Evolutionary conservation across 2,113 vertebrate genomes (phyloP), one percentile per base, ranked within the genome.

Genomic region (Festucalex cinctus): DNA sequence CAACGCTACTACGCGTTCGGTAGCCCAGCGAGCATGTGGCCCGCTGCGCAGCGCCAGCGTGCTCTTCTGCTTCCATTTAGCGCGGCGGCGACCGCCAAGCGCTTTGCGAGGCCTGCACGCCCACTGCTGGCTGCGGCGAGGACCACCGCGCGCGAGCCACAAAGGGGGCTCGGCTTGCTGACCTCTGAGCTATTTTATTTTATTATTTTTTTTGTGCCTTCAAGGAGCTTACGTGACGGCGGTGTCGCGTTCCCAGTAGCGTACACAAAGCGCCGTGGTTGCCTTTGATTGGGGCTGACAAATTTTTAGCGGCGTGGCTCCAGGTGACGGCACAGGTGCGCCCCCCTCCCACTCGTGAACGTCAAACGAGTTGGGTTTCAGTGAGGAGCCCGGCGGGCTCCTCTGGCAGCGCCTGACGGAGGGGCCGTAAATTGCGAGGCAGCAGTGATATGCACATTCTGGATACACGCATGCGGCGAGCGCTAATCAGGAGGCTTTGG

Each of bases 11-110:
- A 81, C 88, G 77, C 85, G 83, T 80, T 85, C 77, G 78, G 86
- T 77, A 80, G 84, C 86, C 81, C 81, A 68, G 84, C 83, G 86
- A 88, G 86, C 89, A 89, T 90, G 90, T 84, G 90, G 87, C 89
- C 89, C 78, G 70, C 12, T 65, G 51, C 75, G 19, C 67, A 24
- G 74, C 60, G 76, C 76, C 26, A 73, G 90, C 90, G 89, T 88
- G 88, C 86, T 90, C 89, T 91, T 88, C 89, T 90, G 89, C 89
- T 92, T 90, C 91, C 88, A 74, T 84, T 91, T 91, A 90, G 88
- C 81, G 85, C 81, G 79, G 69, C 65, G 71, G 67, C 80, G 73
- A 83, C 87, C 91, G 90, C 88, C 89, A 90, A 88, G 80, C 83
- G 70, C 80, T 72, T 69, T 83, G 39, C 75, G 80, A 83, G 74